Base-by-base conservation (phyloP, 2,888 invertebrate genomes). In the Idaea aversata region DNA sequence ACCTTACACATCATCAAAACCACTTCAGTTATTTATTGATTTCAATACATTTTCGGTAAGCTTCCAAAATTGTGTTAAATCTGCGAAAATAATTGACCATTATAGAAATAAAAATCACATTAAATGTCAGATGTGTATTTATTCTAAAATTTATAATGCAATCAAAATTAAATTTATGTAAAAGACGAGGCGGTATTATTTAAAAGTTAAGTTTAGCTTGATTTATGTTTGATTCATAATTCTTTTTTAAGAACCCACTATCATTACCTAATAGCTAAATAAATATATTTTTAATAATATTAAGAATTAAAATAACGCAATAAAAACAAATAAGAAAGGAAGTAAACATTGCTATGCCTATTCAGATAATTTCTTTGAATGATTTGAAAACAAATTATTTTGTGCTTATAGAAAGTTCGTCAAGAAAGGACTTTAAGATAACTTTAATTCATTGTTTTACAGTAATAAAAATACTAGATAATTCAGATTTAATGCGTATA, bases 61-160 rank as follows among this genome's bases (percentile, higher is more conserved):
- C 10, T 47, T 47, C 47, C 47, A 47, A 47, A 47, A 47, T 47
- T 47, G 47, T 47, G 47, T 47, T 47, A 47, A 47, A 47, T 10
- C 47, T 10, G 47, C 47, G 47, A 47, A 47, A 47, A 47, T 47
- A 70, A 65, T 63, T 66, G 67, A 68, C 67, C 67, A 67, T 61
- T 69, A 65, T 62, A 16, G 67, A 68, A 70, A 73, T 73, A 70
- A 73, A 70, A 70, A 68, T 64, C 65, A 67, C 69, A 71, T 73
- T 73, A 59, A 66, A 64, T 63, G 68, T 67, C 66, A 64, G 57
- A 59, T 62, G 57, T 62, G 63, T 69, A 68, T 67, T 67, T 71
- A 69, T 69, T 69, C 68, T 69, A 68, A 66, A 65, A 68, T 73
- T 73, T 68, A 67, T 72, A 47, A 68, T 66, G 63, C 67, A 70